Conservation (phyloP, 2,888 invertebrate genomes). For the Athetis lepigone region DNA sequence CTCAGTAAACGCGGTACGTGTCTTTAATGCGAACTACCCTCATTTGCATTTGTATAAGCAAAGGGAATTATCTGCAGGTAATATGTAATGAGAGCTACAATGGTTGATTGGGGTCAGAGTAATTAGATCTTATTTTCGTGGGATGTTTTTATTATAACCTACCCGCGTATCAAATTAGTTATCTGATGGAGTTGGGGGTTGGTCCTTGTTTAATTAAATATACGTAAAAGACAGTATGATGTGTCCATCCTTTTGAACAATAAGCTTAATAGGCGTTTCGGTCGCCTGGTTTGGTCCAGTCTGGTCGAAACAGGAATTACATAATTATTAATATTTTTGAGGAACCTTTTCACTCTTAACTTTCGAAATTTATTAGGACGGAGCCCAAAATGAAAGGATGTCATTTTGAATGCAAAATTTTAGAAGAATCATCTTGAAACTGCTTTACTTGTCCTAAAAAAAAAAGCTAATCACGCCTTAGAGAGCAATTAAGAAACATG, state of each 20-base stretch:
- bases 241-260: too few species aligned
- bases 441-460: background rate
- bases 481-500: conserved; percentile 7
- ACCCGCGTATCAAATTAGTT: conserved; percentile 26
- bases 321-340: too few species aligned
- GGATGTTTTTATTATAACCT: conserved; percentile 17
- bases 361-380: too few species aligned
- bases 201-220: background rate
- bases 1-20: conserved; percentile 78
- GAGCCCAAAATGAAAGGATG: too few species aligned
- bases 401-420: background rate
- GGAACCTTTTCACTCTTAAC: too few species aligned
- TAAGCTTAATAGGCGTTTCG: too few species aligned
- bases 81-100: conserved; percentile 64
- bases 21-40: conserved; percentile 68
- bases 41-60: conserved; percentile 72
- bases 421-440: background rate
- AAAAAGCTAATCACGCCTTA: background rate
- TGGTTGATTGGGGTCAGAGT: conserved; percentile 58
- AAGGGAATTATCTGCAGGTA: conserved; percentile 71
- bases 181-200: background rate
- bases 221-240: too few species aligned
- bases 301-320: too few species aligned
- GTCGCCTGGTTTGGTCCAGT: too few species aligned
- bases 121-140: conserved; percentile 49